Evolutionary conservation across 2,888 invertebrate genomes (phyloP).

Genomic region (Ophioninae sp.): DNA sequence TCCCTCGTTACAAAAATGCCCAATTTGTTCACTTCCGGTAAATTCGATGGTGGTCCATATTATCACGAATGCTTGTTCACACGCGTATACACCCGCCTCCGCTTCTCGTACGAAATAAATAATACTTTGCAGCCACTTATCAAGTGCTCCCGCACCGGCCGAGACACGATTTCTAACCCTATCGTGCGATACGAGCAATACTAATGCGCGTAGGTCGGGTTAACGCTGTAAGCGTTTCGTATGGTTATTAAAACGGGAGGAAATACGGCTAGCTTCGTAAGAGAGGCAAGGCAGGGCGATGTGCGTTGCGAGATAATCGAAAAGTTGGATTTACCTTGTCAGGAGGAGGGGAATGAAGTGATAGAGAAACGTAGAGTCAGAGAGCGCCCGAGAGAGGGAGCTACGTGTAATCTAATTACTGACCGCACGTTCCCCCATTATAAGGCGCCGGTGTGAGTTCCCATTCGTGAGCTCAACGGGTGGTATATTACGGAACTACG

Average conservation of each 20-base stretch:
- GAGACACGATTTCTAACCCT: slow-evolving; percentile 25
- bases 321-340: slow-evolving; percentile 59
- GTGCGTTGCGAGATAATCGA: slow-evolving; percentile 59
- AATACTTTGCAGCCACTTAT: slow-evolving; percentile 32
- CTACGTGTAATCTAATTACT: slow-evolving; percentile 61
- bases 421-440: slow-evolving; percentile 57
- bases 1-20: neutral
- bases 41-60: neutral
- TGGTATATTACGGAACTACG: slow-evolving; percentile 36
- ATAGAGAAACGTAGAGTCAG: slow-evolving; percentile 26
- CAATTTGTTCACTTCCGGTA: neutral
- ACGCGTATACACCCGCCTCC: neutral
- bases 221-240: slow-evolving; percentile 39
- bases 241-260: slow-evolving; percentile 36
- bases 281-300: slow-evolving; percentile 2
- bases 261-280: neutral
- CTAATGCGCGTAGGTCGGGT: slow-evolving; percentile 7
- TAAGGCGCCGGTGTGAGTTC: slow-evolving; percentile 26
- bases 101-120: slow-evolving; percentile 2
- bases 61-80: neutral
- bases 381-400: slow-evolving; percentile 16
- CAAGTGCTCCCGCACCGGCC: slow-evolving; percentile 2
- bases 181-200: slow-evolving; percentile 8
- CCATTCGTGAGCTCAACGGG: slow-evolving; percentile 28
- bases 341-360: slow-evolving; percentile 26